phyloP scores from a whole-genome alignment of 2,888 invertebrate species.

The Morpho deidamia region DNA sequence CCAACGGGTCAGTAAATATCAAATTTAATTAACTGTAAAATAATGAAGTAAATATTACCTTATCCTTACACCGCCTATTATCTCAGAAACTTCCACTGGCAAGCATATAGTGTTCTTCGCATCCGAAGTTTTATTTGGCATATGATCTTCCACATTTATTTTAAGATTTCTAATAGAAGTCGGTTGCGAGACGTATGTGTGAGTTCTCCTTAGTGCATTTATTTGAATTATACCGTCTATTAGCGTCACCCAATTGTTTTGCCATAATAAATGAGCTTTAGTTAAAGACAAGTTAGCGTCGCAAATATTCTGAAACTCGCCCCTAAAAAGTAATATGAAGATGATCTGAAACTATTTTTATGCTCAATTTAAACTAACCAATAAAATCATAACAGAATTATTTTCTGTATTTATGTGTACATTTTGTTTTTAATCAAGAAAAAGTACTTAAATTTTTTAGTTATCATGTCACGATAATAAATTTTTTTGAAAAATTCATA shows the following conservation, averaged over 20 bases:
- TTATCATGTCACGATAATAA: too few species aligned
- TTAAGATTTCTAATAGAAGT: constrained; percentile 47
- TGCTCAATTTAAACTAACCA: too few species aligned
- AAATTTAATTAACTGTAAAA: too few species aligned
- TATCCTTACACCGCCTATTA: background rate
- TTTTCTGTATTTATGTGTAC: too few species aligned
- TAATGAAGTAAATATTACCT: background rate
- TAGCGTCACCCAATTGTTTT: constrained; percentile 87
- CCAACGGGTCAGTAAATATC: too few species aligned
- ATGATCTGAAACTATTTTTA: too few species aligned
- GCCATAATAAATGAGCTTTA: constrained; percentile 75
- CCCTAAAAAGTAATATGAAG: constrained; percentile 22
- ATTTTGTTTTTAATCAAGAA: too few species aligned
- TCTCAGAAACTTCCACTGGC: constrained; percentile 25
- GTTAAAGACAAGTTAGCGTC: constrained; percentile 34
- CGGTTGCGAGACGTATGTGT: constrained; percentile 80
- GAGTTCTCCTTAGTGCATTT: constrained; percentile 79
- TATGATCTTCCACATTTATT: constrained; percentile 38
- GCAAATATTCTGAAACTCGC: constrained; percentile 41
- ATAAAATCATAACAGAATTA: background rate
- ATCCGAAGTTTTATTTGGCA: background rate
- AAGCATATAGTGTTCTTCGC: constrained; percentile 22
- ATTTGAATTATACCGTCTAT: constrained; percentile 91
- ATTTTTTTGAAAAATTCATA: too few species aligned
- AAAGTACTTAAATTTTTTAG: too few species aligned